A percentile compares a stretch with the other conserved stretches of the same genome.
Evolutionary conservation across 2,888 invertebrate species (phyloP).

Genomic region (Heliconius hortense): DNA sequence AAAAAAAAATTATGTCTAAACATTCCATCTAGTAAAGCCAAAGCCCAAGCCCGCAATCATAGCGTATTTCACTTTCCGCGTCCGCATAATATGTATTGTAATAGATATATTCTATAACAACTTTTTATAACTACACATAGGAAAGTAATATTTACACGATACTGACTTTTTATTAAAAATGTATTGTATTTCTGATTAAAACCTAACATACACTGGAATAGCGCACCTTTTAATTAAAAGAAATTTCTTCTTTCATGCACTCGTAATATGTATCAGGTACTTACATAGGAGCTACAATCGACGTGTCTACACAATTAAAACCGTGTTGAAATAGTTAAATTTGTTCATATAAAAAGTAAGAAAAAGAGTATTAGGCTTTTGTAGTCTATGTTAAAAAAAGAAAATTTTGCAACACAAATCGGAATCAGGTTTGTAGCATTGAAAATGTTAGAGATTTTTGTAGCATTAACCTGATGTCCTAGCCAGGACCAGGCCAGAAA

Average conservation of each 20-base stretch:
- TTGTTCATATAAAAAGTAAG: neutral
- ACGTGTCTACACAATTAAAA: slow-evolving; percentile 9
- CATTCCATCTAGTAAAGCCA: neutral
- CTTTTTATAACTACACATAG: slow-evolving; percentile 10
- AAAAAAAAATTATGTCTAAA: neutral
- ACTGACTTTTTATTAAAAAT: slow-evolving; percentile 20
- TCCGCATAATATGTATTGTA: neutral
- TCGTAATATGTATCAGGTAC: slow-evolving; percentile 3
- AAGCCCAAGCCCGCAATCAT: neutral
- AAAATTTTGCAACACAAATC: no score
- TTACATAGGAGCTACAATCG: slow-evolving; percentile 17
- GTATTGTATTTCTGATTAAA: slow-evolving; percentile 28
- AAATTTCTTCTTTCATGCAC: slow-evolving; percentile 17
- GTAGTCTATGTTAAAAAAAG: no score
- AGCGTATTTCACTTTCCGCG: neutral
- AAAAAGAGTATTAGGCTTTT: no score
- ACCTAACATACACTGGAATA: slow-evolving; percentile 26
- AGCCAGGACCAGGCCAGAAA: no score
- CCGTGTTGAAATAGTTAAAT: neutral
- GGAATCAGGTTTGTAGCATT: no score
- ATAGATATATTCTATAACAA: neutral
- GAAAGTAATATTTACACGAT: slow-evolving; percentile 15
- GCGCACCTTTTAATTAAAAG: slow-evolving; percentile 29
- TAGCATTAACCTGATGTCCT: no score
- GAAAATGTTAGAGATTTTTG: no score